Percentiles rank a stretch among this genome's conserved stretches.
phyloP scores from a whole-genome alignment of 2,113 vertebrate genomes.

The Sebastes fasciatus region DNA sequence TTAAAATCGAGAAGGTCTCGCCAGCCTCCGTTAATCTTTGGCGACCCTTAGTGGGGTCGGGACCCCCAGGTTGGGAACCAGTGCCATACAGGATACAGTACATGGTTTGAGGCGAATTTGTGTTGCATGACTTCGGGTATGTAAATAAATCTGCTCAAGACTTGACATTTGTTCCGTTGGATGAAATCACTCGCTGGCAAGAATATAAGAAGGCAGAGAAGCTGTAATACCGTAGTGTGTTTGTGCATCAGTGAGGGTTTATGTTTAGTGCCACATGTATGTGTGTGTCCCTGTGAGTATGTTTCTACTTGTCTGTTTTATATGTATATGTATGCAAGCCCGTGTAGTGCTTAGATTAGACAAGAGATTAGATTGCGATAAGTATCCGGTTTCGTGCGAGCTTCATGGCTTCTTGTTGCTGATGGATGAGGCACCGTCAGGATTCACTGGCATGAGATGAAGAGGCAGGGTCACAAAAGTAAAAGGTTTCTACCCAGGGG shows the following conservation, averaged over 20 bases:
- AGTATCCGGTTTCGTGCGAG: constrained; percentile 48
- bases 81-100: not conserved
- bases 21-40: too few relatives aligned
- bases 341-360: constrained; percentile 38
- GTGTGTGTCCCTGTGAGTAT: constrained; percentile 1
- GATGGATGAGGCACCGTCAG: constrained; percentile 50
- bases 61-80: too few relatives aligned
- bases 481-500: constrained; percentile 40
- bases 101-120: not conserved
- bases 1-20: too few relatives aligned
- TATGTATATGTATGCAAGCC: constrained; percentile 38
- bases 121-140: not conserved
- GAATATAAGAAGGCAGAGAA: not conserved
- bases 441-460: constrained; percentile 49
- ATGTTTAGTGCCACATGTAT: not conserved
- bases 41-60: too few relatives aligned
- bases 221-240: not conserved
- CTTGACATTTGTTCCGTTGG: not conserved
- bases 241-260: not conserved
- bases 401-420: constrained; percentile 29
- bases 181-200: not conserved
- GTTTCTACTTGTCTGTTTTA: constrained; percentile 28
- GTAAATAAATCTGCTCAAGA: not conserved
- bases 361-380: constrained; percentile 61
- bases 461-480: constrained; percentile 46